Base-by-base conservation (phyloP, 2,888 invertebrate species). In the Ectropis crepuscularia region DNA sequence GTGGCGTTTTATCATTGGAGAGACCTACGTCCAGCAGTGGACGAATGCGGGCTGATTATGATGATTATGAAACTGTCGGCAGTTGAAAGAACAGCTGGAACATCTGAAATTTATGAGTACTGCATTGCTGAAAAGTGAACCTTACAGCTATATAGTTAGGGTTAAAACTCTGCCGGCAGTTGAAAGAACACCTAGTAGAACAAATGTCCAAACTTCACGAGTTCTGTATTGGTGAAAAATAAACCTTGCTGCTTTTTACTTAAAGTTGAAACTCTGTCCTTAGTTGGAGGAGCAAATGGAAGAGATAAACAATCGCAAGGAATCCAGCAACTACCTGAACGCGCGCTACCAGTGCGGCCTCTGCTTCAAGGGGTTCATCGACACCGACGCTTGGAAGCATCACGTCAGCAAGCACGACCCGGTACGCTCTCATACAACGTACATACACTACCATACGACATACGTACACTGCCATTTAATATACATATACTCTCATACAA, bases 321-420 rank as follows among this genome's bases (percentile, higher is more conserved):
- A 78, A 10, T 86, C 89, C 0, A 81, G 85, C 0, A 92, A 92
- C 74, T 92, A 89, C 61, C 64, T 81, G 63, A 89, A 90, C 70
- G 84, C 90, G 0, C 76, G 85, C n/a, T 90, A 79, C 74, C 83
- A 90, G 54, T 92, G 92, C 69, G 75, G 80, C n/a, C 71, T 86
- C 2, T 91, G 92, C 67, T 92, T 75, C 69, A 88, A 89, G 45
- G 92, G 92, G 0, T 92, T 92, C 77, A 86, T 90, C 1, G 87
- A 92, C 64, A 81, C 83, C 0, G 76, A 82, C 12, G 87, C 92
- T 0, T 92, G 87, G 88, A 80, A 86, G 41, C 88, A 90, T 50
- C 92, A 92, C 58, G 74, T 85, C 10, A 76, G 77, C 5, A 90
- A 89, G 76, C 92, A 92, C 61, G 84, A 87, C 5, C 79, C 82